Evolutionary conservation across 2,888 invertebrate species (phyloP).

Genomic region (Netelia melanura): DNA sequence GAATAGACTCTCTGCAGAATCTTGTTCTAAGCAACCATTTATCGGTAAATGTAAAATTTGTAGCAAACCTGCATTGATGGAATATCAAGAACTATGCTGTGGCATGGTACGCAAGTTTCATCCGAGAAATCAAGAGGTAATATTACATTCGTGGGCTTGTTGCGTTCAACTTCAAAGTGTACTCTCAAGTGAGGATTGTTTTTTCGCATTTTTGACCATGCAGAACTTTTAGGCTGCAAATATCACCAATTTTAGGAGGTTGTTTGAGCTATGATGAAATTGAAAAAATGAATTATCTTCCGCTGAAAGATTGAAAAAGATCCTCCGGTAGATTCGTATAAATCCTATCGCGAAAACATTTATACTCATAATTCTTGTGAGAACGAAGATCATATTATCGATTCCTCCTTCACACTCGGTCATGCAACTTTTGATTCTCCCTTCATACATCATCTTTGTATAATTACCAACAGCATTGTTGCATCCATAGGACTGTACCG

Average conservation of each 20-base stretch:
- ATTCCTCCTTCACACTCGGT: not conserved
- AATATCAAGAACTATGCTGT: conserved; percentile 81
- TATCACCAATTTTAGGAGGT: not conserved
- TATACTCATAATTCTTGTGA: too few species aligned
- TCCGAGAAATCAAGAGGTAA: conserved; percentile 85
- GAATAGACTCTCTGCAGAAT: not conserved
- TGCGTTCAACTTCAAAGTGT: conserved; percentile 89
- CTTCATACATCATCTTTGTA: conserved; percentile 80
- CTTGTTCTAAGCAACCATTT: not conserved
- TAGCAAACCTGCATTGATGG: conserved; percentile 78
- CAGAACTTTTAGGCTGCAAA: conserved; percentile 79
- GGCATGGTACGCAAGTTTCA: conserved; percentile 80
- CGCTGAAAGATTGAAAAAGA: too few species aligned
- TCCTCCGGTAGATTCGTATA: too few species aligned
- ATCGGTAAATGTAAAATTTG: not conserved
- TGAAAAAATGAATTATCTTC: too few species aligned
- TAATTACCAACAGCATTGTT: conserved; percentile 85
- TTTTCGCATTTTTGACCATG: conserved; percentile 86
- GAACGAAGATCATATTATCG: too few species aligned
- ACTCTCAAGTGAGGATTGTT: conserved; percentile 89
- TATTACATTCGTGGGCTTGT: conserved; percentile 87
- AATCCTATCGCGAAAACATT: too few species aligned
- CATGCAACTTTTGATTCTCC: not conserved
- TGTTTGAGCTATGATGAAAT: too few species aligned
- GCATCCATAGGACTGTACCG: conserved; percentile 88